Evolutionary conservation across 2,797 vertebrate species (phyloP), one percentile per base, ranked within the genome.

Genomic region (Euphonia xanthogaster): DNA sequence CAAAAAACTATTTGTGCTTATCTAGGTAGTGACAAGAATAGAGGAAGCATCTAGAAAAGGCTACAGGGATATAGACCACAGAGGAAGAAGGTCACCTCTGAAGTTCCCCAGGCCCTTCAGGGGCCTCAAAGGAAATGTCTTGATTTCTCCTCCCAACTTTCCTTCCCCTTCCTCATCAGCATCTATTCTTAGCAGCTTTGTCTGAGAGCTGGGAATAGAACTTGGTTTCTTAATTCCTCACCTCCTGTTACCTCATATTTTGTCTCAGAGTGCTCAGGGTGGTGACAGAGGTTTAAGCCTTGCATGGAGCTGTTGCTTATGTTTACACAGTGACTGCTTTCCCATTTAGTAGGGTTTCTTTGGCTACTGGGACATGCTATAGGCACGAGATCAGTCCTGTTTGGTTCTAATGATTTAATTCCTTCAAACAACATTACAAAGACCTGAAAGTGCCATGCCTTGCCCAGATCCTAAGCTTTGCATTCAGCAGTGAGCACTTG

Each of bases 101-200:
- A 86, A 88, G 62, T 57, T 93, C 85, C 87, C 62, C 82, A 66
- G 42, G 82, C 91, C 85, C 76, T 81, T 93, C 7, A 80, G 90
- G 50, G 79, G 62, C 91, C 95, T 84, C 95, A 95, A 65, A 94
- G 96, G 95, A 97, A 97, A 73, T 24, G n/a, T 79, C 74, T 87
- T 67, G 76, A 95, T 80, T 96, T 96, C 92, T 95, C 88, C 93
- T 90, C 94, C 96, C 83, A 55, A 35, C 62, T 93, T 70, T 55
- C 86, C 95, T 95, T 96, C 95, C 95, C 20, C 50, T 97, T 95
- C 90, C 93, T 94, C 88, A 74, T 45, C 54, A 81, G 93, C 9
- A 7, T 72, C 94, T 95, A 95, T 96, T 97, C 93, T 95, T 95
- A 96, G 96, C 58, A 81, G 58, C 73, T 95, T 95, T 94, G 87